Base-by-base conservation (phyloP, 2,113 vertebrate species). In the Holacanthus passer region DNA sequence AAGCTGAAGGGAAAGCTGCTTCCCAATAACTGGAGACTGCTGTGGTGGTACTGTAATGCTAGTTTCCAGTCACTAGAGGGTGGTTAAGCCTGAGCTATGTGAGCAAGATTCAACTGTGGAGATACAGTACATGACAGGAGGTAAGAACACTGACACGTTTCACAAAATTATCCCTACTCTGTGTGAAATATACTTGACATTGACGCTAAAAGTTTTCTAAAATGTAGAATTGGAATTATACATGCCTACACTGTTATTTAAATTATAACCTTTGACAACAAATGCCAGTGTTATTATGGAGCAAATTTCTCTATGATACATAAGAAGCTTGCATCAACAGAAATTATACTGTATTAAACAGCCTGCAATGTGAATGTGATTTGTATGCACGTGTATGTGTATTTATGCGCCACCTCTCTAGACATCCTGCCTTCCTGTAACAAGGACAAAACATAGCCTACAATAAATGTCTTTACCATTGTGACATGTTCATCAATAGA, bases 21-120 rank as follows among this genome's bases (percentile, higher is more conserved):
- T 52, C 55, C 55, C 24, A 41, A 41, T 22, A 71, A 59, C 48
- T 43, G 73, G 13, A 82, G 84, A 16, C n/a, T 56, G 77, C 62
- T 45, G 69, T 8, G 41, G 24, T 62, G 73, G 16, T 31, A 53
- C 19, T 94, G 92, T 70, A 89, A 71, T 93, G 85, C 0, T 5
- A 8, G 16, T 6, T 62, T 80, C 31, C 31, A 6, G 82, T 84
- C 95, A 77, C 95, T 94, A 94, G 95, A 95, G 95, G 95, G 93
- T 88, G 87, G 83, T 32, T 94, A 77, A 91, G 84, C 59, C 92
- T 89, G 88, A 84, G 78, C 79, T 82, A 66, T 90, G 80, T 58
- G 75, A 87, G 32, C 10, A 7, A 24, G 77, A 48, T 24, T 48
- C 71, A 27, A 20, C 73, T 24, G 53, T 52, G 55, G 48, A 29